Percentiles rank a stretch among this genome's conserved stretches.
phyloP scores from a whole-genome alignment of 2,797 vertebrate species.

The Thunnus albacares region DNA sequence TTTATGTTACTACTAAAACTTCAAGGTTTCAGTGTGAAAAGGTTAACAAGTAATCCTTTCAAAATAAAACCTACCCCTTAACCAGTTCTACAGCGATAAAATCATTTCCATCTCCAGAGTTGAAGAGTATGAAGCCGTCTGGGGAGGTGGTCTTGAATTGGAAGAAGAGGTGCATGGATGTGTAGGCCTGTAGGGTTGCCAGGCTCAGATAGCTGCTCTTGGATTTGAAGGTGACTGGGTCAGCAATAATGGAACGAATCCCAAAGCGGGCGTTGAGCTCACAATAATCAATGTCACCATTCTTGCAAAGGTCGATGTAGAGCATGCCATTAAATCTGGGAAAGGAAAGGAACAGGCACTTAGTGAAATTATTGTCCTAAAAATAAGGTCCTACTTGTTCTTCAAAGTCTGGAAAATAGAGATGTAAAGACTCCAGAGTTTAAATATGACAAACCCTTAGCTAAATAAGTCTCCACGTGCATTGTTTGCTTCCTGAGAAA shows the following conservation, averaged over 20 bases:
- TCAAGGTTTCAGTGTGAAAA: not conserved
- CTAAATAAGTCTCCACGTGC: not conserved
- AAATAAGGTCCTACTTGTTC: not conserved
- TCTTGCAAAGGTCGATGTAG: constrained; percentile 99
- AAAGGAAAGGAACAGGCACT: constrained; percentile 8
- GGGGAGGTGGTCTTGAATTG: constrained; percentile 98
- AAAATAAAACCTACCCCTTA: constrained; percentile 90
- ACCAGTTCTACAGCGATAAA: constrained; percentile 98
- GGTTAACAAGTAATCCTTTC: not conserved
- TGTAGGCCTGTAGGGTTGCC: constrained; percentile 97
- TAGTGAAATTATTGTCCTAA: not conserved
- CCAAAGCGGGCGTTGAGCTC: constrained; percentile 98
- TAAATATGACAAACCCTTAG: not conserved
- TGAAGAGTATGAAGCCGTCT: constrained; percentile 98
- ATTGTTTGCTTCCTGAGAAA: not conserved
- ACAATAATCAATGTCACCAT: constrained; percentile 97
- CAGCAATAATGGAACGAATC: constrained; percentile 96
- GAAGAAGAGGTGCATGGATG: constrained; percentile 99
- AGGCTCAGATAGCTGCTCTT: constrained; percentile 98
- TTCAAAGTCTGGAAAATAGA: not conserved
- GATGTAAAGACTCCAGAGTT: not conserved
- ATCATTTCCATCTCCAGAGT: constrained; percentile 97
- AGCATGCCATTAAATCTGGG: constrained; percentile 96
- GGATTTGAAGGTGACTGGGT: constrained; percentile 97
- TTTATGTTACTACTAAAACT: not conserved